These are phyloP conservation scores for Hedychridium roseum DNA, from an alignment of 2,888 invertebrate genomes.

Conservation along the genomic window DNA sequence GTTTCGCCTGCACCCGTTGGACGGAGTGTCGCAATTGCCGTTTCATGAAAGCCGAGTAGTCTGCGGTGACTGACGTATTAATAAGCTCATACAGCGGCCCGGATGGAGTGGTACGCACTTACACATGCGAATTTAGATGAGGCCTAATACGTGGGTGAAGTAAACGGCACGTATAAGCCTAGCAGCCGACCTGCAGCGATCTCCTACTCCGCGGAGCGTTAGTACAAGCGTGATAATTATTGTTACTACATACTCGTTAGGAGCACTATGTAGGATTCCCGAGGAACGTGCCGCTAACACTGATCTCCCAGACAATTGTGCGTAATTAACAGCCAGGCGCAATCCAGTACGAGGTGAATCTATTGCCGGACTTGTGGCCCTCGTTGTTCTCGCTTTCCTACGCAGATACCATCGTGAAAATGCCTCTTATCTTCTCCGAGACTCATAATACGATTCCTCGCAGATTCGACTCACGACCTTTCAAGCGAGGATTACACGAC, in stretches of 20 bases:
- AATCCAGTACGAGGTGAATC: no score
- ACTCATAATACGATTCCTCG: slow-evolving; percentile 35
- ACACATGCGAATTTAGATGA: background rate
- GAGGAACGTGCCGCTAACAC: slow-evolving; percentile 5
- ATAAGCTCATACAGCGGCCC: no score
- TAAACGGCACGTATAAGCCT: background rate
- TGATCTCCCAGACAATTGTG: slow-evolving; percentile 39
- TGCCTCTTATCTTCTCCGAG: slow-evolving; percentile 40
- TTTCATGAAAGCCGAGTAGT: no score
- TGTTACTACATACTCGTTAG: slow-evolving; percentile 28
- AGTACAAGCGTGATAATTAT: slow-evolving; percentile 34
- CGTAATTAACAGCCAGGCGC: slow-evolving; percentile 36
- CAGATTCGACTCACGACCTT: no score
- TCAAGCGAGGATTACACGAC: no score
- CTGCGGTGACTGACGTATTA: no score
- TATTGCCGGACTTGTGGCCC: slow-evolving; percentile 13
- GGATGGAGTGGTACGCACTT: no score
- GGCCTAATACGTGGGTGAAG: background rate
- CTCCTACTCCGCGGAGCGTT: slow-evolving; percentile 27
- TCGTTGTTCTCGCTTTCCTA: slow-evolving; percentile 15
- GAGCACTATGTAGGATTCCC: slow-evolving; percentile 15
- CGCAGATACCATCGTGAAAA: slow-evolving; percentile 37
- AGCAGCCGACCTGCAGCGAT: background rate
- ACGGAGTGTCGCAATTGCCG: no score
- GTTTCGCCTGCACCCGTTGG: no score